phyloP scores from a whole-genome alignment of 64 coral and sea anemone species.

The Hydrozoanthus tunicans region DNA sequence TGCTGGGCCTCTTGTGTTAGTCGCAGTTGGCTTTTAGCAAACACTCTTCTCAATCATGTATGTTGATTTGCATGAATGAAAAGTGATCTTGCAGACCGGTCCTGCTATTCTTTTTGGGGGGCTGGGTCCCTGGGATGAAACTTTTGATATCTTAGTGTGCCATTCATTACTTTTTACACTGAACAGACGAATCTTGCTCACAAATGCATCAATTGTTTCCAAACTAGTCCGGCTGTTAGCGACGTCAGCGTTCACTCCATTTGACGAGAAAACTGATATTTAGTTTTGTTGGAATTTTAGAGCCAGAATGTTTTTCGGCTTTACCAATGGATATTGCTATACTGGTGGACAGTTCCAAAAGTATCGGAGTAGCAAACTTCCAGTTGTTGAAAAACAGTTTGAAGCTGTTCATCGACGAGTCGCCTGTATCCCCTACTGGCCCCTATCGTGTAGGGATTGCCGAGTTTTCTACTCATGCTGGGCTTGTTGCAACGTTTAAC shows the following conservation, averaged over 20 bases:
- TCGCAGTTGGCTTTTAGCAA: no score
- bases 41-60: no score
- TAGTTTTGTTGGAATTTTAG: not conserved
- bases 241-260: not conserved
- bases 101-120: no score
- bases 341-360: constrained; percentile 43
- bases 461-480: not conserved
- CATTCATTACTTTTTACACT: no score
- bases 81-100: no score
- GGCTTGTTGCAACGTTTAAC: constrained; percentile 26
- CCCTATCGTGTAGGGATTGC: constrained; percentile 34
- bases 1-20: no score
- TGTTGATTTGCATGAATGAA: no score
- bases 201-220: no score
- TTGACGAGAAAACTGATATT: not conserved
- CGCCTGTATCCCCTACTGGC: not conserved
- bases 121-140: no score
- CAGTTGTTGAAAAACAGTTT: constrained; percentile 29
- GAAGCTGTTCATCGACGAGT: constrained; percentile 35
- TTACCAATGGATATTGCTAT: constrained; percentile 20
- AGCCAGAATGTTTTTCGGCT: constrained; percentile 20
- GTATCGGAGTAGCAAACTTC: constrained; percentile 31
- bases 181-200: no score
- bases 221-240: no score
- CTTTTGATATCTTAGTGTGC: no score